phyloP scores from a whole-genome alignment of 2,797 vertebrate species.

The Acanthopagrus latus region DNA sequence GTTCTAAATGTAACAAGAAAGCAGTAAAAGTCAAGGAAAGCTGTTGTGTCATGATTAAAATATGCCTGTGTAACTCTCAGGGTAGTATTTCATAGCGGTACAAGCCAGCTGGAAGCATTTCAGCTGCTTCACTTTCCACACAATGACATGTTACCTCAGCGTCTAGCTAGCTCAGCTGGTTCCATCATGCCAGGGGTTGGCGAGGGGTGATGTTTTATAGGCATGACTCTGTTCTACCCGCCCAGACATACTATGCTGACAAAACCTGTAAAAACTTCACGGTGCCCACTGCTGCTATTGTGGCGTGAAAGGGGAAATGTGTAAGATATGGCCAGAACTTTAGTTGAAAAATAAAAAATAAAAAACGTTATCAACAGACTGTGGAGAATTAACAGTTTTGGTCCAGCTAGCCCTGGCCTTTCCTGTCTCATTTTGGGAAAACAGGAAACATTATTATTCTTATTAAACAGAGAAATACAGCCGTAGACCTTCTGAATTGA shows the following conservation, averaged over 20 bases:
- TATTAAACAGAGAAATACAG: too few relatives aligned
- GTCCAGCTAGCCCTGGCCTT: too few relatives aligned
- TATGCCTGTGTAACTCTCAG: slow-evolving; percentile 53
- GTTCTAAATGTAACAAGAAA: slow-evolving; percentile 41
- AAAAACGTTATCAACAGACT: too few relatives aligned
- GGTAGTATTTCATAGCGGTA: slow-evolving; percentile 58
- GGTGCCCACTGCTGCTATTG: slow-evolving; percentile 19
- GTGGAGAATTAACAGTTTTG: too few relatives aligned
- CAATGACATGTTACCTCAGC: slow-evolving; percentile 66
- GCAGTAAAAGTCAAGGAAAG: slow-evolving; percentile 41
- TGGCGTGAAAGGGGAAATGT: slow-evolving; percentile 2
- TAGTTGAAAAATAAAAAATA: too few relatives aligned
- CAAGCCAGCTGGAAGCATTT: slow-evolving; percentile 53
- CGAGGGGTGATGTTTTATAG: slow-evolving; percentile 46
- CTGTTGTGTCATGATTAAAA: slow-evolving; percentile 43
- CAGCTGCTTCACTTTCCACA: slow-evolving; percentile 59
- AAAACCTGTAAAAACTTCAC: slow-evolving; percentile 17
- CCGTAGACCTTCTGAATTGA: too few relatives aligned
- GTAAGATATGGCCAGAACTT: too few relatives aligned
- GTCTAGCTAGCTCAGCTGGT: slow-evolving; percentile 65
- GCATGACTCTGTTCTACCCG: slow-evolving; percentile 45
- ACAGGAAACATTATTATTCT: too few relatives aligned
- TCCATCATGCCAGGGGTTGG: slow-evolving; percentile 52
- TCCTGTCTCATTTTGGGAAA: too few relatives aligned
- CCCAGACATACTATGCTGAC: slow-evolving; percentile 20